Percentiles rank a stretch among this genome's conserved stretches.
Conservation (phyloP, 1,140 invertebrate genomes). For the Scaptodrosophila lebanonensis region DNA sequence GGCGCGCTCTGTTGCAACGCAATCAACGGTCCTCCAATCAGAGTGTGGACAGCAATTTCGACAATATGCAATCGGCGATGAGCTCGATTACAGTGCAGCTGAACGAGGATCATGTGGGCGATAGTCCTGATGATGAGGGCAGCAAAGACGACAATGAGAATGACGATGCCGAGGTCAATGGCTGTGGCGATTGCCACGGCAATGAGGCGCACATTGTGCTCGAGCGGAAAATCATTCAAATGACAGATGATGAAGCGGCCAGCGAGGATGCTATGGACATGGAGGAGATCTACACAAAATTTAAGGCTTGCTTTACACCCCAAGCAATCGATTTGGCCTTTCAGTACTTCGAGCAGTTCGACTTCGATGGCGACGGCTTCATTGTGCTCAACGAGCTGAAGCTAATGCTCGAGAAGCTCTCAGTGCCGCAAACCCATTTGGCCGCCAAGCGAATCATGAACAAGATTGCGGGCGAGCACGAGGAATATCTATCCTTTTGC, state of each 20-base stretch:
- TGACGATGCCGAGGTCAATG: no score
- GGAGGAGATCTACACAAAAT: background rate
- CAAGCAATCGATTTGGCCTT: constrained; percentile 29
- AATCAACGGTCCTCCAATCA: constrained; percentile 15
- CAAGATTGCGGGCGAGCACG: constrained; percentile 5
- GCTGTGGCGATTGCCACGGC: no score
- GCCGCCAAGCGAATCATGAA: constrained; percentile 32
- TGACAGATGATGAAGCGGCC: no score
- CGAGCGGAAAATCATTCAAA: no score
- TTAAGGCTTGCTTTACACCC: constrained; percentile 18
- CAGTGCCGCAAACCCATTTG: constrained; percentile 49
- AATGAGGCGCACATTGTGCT: no score
- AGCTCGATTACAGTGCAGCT: background rate
- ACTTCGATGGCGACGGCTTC: constrained; percentile 31
- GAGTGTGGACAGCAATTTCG: constrained; percentile 12
- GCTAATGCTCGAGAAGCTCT: constrained; percentile 34
- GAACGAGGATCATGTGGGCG: background rate
- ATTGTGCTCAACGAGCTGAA: constrained; percentile 33
- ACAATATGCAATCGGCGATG: background rate
- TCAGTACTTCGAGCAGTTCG: constrained; percentile 18
- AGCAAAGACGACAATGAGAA: constrained; percentile 9
- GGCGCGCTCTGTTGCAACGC: constrained; percentile 16
- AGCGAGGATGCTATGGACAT: no score
- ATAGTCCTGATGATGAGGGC: background rate
- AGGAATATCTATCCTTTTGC: constrained; percentile 21